These are phyloP conservation scores for Danionella dracula DNA, from an alignment of 2,797 vertebrate species.

Conservation along the genomic window DNA sequence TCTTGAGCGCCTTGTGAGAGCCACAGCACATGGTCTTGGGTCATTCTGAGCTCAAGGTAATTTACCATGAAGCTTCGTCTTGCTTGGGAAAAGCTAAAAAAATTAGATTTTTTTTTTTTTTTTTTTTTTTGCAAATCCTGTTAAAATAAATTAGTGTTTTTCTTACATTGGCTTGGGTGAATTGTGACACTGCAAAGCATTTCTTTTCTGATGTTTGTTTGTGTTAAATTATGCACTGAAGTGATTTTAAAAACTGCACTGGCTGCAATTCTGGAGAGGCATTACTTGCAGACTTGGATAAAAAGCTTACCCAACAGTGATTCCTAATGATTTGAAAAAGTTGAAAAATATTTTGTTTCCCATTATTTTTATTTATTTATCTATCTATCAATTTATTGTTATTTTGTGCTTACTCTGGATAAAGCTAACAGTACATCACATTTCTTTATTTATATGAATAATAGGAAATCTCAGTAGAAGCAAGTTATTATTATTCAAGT, in stretches of 20 bases:
- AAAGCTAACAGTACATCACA: too few relatives aligned
- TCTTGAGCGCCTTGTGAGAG: conserved; percentile 11
- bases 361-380: too few relatives aligned
- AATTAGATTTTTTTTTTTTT: too few relatives aligned
- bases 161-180: not conserved
- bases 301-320: not conserved
- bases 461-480: too few relatives aligned
- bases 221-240: not conserved
- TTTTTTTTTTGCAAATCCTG: not conserved
- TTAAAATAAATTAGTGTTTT: not conserved
- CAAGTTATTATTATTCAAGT: too few relatives aligned
- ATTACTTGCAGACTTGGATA: not conserved
- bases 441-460: too few relatives aligned
- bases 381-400: too few relatives aligned
- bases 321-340: not conserved
- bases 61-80: conserved; percentile 3
- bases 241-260: conserved; percentile 3
- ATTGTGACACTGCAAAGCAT: not conserved
- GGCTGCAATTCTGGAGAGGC: not conserved
- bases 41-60: conserved; percentile 30
- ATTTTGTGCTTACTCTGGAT: too few relatives aligned
- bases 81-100: not conserved
- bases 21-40: conserved; percentile 12
- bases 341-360: too few relatives aligned
- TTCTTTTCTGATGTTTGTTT: not conserved